phyloP scores from a whole-genome alignment of 2,797 vertebrate genomes.

The Alouatta caraya region DNA sequence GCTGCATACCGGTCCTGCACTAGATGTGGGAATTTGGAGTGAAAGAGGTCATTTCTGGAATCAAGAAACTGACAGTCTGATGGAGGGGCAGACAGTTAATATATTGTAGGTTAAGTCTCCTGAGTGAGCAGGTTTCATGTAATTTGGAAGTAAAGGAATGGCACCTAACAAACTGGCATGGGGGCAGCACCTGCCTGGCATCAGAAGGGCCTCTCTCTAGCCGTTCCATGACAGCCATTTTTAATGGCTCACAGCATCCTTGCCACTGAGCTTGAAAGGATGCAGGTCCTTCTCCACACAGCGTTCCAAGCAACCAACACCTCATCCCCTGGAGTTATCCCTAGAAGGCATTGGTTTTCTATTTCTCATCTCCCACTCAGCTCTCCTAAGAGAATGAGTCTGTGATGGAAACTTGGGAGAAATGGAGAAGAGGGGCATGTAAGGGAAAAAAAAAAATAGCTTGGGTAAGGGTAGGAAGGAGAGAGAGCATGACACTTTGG shows the following conservation, averaged over 20 bases:
- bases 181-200: background rate
- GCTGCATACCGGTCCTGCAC: background rate
- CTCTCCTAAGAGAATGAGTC: background rate
- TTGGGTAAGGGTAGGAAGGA: background rate
- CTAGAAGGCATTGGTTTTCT: background rate
- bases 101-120: background rate
- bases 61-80: background rate
- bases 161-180: background rate
- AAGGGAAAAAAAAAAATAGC: background rate
- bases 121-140: background rate
- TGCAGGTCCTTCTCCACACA: background rate
- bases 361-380: background rate
- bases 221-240: background rate
- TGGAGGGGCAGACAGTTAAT: background rate
- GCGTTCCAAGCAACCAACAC: background rate
- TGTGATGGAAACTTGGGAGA: background rate
- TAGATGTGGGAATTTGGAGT: background rate
- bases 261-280: background rate
- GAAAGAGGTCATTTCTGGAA: background rate
- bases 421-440: background rate
- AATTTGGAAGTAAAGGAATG: background rate
- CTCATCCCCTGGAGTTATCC: background rate
- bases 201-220: accelerated
- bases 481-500: background rate
- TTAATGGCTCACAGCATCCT: background rate